These are phyloP conservation scores for Hylaeus anthracinus DNA, from an alignment of 1,140 invertebrate species.

Conservation along the genomic window DNA sequence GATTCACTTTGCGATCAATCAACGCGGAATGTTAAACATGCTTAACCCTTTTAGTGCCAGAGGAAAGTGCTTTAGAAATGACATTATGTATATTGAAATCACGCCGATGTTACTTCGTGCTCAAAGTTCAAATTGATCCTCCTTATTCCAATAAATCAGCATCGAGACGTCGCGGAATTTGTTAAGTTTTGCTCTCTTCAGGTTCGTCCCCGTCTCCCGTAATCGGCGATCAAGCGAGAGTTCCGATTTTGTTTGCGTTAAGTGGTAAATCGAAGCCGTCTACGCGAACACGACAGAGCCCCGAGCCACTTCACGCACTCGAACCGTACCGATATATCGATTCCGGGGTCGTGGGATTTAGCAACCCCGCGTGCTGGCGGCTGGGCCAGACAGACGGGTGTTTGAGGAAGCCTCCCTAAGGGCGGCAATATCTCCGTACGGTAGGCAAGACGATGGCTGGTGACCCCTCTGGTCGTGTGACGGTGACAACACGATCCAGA, in stretches of 20 bases:
- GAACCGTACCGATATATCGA: conserved; percentile 64
- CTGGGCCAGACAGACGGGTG: conserved; percentile 13
- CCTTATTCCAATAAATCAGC: no score
- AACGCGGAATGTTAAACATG: no score
- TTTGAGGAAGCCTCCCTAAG: conserved; percentile 39
- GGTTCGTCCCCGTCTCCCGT: background rate
- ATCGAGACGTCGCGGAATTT: background rate
- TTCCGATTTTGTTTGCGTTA: background rate
- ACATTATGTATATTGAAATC: no score
- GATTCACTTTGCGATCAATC: no score
- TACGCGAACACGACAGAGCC: conserved; percentile 43
- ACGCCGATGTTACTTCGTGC: no score
- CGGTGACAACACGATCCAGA: conserved; percentile 45
- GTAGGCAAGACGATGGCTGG: conserved; percentile 62
- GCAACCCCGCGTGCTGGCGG: conserved; percentile 51
- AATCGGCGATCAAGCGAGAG: background rate
- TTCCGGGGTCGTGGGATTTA: conserved; percentile 64
- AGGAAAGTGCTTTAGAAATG: no score
- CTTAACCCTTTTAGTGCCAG: no score
- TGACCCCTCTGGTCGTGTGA: conserved; percentile 50
- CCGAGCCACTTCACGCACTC: conserved; percentile 48
- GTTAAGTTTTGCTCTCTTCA: background rate
- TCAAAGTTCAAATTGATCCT: no score
- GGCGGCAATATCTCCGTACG: conserved; percentile 68
- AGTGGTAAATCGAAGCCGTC: background rate